These are phyloP conservation scores for Heterotis niloticus DNA, from an alignment of 2,113 vertebrate species.

Conservation along the genomic window DNA sequence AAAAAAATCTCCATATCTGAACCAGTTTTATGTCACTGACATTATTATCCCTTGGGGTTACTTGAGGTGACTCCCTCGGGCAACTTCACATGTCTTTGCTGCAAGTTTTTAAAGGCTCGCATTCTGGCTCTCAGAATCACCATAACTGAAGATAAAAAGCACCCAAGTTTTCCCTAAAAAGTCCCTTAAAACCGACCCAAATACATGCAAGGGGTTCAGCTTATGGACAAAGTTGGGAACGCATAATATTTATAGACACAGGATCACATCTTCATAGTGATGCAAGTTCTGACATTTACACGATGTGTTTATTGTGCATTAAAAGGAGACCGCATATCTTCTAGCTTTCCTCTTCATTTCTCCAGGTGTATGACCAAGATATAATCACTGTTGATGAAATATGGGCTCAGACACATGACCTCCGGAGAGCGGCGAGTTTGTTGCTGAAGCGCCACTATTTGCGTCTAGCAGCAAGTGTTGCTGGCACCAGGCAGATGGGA, in stretches of 20 bases:
- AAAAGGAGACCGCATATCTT: not conserved
- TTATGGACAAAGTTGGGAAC: too few relatives aligned
- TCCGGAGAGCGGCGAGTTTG: not conserved
- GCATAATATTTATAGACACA: too few relatives aligned
- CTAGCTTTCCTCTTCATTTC: not conserved
- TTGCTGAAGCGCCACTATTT: conserved; percentile 3
- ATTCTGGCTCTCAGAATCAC: not conserved
- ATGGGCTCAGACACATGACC: not conserved
- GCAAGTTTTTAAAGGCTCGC: not conserved
- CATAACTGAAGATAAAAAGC: not conserved
- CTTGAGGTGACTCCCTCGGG: not conserved
- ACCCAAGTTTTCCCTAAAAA: not conserved
- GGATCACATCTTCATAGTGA: not conserved
- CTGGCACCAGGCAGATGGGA: conserved; percentile 18
- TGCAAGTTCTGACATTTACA: not conserved
- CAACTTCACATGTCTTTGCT: not conserved
- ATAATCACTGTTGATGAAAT: conserved; percentile 13
- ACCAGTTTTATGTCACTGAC: conserved; percentile 2
- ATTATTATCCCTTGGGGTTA: conserved; percentile 13
- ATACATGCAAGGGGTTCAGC: too few relatives aligned
- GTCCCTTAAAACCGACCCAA: not conserved
- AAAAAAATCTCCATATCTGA: not conserved
- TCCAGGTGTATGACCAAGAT: conserved; percentile 5
- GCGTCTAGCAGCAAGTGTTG: conserved; percentile 34
- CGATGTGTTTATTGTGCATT: not conserved